Percentiles rank a stretch among this genome's conserved stretches.
Conservation (phyloP, 1,140 invertebrate species). For the Hetaerina americana region DNA sequence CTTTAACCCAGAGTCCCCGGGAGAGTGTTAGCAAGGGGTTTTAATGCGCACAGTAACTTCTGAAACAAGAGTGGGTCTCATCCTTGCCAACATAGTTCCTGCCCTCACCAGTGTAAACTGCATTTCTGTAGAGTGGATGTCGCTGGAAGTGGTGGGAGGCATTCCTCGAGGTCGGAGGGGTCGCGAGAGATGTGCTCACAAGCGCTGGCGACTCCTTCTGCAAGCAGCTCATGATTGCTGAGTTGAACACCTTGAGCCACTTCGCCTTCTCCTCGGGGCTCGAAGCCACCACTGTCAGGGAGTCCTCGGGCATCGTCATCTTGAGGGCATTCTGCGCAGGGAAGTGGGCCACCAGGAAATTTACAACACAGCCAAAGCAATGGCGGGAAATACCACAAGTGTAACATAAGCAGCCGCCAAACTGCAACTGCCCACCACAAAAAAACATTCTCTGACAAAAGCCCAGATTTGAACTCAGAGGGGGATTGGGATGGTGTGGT, state of each 20-base stretch:
- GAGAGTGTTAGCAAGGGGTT: too few species aligned
- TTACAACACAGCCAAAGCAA: conserved; percentile 10
- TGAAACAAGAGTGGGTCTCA: too few species aligned
- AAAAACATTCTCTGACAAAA: too few species aligned
- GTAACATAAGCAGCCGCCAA: too few species aligned
- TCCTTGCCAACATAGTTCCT: too few species aligned
- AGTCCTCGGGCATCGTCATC: conserved; percentile 65
- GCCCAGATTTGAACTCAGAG: too few species aligned
- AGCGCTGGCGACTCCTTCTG: neutral
- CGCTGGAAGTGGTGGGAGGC: conserved; percentile 62
- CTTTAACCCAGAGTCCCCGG: too few species aligned
- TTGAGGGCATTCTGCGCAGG: conserved; percentile 45
- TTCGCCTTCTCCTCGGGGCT: conserved; percentile 57
- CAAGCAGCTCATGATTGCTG: conserved; percentile 25
- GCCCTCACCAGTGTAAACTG: conserved; percentile 45
- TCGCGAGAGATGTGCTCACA: conserved; percentile 44
- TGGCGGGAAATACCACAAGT: neutral
- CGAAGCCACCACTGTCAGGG: conserved; percentile 47
- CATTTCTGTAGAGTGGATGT: conserved; percentile 55
- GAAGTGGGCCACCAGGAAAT: conserved; percentile 13
- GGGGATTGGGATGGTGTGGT: too few species aligned
- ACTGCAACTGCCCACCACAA: too few species aligned
- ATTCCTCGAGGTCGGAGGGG: conserved; percentile 51
- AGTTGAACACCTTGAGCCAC: conserved; percentile 46
- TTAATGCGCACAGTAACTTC: too few species aligned